Conservation (phyloP, 2,888 invertebrate species). For the Pachydiplax longipennis region DNA sequence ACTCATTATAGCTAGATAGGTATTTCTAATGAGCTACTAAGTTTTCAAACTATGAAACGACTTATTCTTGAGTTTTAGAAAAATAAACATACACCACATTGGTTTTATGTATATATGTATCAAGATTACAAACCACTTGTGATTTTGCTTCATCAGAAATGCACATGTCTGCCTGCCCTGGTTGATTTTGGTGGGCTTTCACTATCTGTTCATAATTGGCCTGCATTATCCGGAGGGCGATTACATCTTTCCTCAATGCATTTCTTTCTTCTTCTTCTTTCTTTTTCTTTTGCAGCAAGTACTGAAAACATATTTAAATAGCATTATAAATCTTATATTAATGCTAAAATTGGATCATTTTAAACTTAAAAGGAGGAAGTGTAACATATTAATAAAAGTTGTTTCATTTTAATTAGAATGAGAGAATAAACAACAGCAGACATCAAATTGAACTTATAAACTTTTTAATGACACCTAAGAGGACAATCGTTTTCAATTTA, state of each 20-base stretch:
- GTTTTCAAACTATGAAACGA: not conserved
- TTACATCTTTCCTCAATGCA: constrained; percentile 87
- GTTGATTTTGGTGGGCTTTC: constrained; percentile 92
- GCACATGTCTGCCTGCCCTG: constrained; percentile 85
- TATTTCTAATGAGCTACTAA: no score
- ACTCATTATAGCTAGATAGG: no score
- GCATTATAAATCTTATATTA: not conserved
- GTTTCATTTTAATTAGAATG: no score
- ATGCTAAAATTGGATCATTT: no score
- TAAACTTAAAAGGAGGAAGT: no score
- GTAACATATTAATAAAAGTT: no score
- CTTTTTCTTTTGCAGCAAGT: constrained; percentile 87
- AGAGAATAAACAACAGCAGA: no score
- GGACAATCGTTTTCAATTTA: no score
- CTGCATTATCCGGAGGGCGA: constrained; percentile 92
- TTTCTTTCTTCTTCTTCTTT: constrained; percentile 95
- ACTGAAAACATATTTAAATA: constrained; percentile 64
- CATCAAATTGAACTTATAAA: no score
- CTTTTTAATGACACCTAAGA: no score
- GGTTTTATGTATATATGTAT: not conserved
- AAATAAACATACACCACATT: not conserved
- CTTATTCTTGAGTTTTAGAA: not conserved
- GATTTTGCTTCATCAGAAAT: constrained; percentile 96
- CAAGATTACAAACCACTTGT: constrained; percentile 78
- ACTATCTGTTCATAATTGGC: constrained; percentile 96